Percentiles rank a stretch among this genome's conserved stretches.
These are phyloP conservation scores for Catharus fuscescens DNA, from an alignment of 2,113 vertebrate genomes.

Conservation along the genomic window DNA sequence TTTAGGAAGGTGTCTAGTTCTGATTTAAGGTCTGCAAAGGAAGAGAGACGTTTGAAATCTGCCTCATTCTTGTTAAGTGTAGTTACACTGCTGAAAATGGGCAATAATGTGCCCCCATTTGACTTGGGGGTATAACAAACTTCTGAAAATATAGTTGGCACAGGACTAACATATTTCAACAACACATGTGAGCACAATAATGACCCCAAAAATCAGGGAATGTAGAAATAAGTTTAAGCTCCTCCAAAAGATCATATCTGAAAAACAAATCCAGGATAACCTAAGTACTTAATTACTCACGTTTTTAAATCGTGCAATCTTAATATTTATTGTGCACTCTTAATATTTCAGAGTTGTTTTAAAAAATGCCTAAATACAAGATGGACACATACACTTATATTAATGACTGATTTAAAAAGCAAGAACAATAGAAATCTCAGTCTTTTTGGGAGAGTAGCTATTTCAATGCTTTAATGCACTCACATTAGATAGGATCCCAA, in stretches of 20 bases:
- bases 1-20: not conserved
- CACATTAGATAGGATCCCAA: not conserved
- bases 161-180: not conserved
- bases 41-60: not conserved
- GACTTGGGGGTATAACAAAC: not conserved
- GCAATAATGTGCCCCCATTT: not conserved
- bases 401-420: not conserved
- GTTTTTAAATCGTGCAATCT: not conserved
- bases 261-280: not conserved
- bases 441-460: not conserved
- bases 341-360: not conserved
- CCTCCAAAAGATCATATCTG: not conserved
- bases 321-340: not conserved
- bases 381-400: rapidly evolving
- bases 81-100: not conserved
- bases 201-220: not conserved
- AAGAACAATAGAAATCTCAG: not conserved
- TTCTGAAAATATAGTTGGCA: not conserved
- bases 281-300: not conserved
- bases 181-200: not conserved
- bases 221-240: not conserved
- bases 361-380: not conserved
- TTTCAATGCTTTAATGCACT: not conserved
- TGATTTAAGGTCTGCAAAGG: not conserved
- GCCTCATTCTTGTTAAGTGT: not conserved